Evolutionary conservation across 2,888 invertebrate genomes (phyloP), one percentile per base, ranked within the genome.

Genomic region (Sipha maydis): DNA sequence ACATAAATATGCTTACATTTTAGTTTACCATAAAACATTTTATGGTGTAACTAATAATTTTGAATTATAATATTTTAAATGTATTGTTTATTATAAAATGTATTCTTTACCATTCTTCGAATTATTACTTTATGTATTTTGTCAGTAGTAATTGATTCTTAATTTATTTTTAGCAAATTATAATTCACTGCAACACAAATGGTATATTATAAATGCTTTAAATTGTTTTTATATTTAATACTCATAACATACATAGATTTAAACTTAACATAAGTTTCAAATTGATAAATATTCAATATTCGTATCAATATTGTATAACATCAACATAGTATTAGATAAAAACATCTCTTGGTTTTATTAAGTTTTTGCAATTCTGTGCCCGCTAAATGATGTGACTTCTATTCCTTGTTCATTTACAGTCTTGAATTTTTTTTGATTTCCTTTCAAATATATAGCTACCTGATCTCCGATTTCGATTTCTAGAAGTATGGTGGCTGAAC

Each of bases 401-500:
- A 48, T 48, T 9, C 25, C 56, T 31, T 88, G 88, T 75, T 67
- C 82, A 19, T 75, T 41, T 48, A 71, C 56, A 48, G 67, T 19
- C 11, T 88, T 73, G 31, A 88, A 82, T 5, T 61, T 88, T 41
- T 88, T 82, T 54, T 75, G 28, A 25, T 34, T 67, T 19, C 80
- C 80, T 17, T 75, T 61, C 28, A 88, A 61, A 75, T 75, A 67
- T 41, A 88, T 75, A 19, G 88, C 88, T 19, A 88, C 80, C 1
- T 88, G 88, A 75, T 88, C 88, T 25, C 88, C 88, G 9, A 3
- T 21, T n/a, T 75, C 61, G 0, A 88, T 48, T 75, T 82, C 88
- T 11, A 88, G 73, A 19, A 88, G 31, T 67, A 82, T 82, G n/a
- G 88, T 76, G 25, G 80, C 88, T n/a, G 88, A 88, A 31, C 88